Conservation (phyloP, 2,888 invertebrate genomes). For the Steinernema hermaphroditum region DNA sequence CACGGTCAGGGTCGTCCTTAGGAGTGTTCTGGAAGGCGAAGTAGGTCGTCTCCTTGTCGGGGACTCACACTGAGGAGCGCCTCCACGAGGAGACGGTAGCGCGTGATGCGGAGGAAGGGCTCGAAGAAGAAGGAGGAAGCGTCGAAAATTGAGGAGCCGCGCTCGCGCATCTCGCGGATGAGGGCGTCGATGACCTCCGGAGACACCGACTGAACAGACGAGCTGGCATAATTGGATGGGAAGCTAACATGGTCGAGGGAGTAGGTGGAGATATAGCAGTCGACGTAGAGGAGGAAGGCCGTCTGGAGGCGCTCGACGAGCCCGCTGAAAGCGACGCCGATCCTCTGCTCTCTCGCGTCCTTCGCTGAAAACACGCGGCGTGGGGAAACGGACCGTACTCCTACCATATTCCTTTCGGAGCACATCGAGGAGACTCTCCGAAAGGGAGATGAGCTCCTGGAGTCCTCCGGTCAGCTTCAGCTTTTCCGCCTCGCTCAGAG, state of each 20-base stretch:
- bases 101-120: slow-evolving; percentile 11
- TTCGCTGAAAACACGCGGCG: neutral
- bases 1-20: neutral
- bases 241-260: slow-evolving; percentile 12
- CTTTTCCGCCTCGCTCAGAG: neutral
- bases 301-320: neutral
- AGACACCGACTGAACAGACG: neutral
- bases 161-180: neutral
- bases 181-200: slow-evolving; percentile 7
- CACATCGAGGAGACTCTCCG: neutral
- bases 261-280: slow-evolving; percentile 20
- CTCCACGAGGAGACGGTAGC: slow-evolving; percentile 18
- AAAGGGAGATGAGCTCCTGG: slow-evolving; percentile 1
- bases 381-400: neutral
- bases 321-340: neutral
- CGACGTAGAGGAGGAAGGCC: slow-evolving; percentile 16
- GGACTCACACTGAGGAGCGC: neutral
- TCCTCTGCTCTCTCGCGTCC: neutral
- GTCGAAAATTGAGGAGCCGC: slow-evolving; percentile 11
- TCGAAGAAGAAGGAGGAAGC: slow-evolving; percentile 17
- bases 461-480: slow-evolving; percentile 13
- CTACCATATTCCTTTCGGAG: slow-evolving; percentile 12
- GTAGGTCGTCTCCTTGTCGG: neutral
- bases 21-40: slow-evolving; percentile 13
- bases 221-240: neutral